Evolutionary conservation across 2,113 vertebrate genomes (phyloP).

Genomic region (Hyperopisus bebe): DNA sequence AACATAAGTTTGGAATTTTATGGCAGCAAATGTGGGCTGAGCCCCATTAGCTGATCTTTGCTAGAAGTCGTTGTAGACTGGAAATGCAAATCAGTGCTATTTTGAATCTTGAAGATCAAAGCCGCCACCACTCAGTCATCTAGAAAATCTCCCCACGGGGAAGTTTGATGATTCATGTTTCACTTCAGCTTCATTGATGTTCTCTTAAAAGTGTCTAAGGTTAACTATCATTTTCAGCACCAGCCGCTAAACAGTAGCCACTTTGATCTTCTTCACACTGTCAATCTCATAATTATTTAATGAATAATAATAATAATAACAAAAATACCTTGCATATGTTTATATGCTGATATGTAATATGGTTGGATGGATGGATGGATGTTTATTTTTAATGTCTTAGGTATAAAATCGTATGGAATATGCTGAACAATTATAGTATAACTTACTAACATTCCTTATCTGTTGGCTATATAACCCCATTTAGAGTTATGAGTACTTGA

Average conservation of each 20-base stretch:
- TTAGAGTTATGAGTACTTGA: neutral
- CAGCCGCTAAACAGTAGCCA: neutral
- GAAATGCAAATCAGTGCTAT: conserved; percentile 15
- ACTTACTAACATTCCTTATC: neutral
- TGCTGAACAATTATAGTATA: neutral
- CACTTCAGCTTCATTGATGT: neutral
- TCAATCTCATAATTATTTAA: neutral
- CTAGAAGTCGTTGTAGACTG: neutral
- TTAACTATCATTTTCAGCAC: conserved; percentile 1
- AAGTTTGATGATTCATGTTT: neutral
- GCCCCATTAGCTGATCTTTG: neutral
- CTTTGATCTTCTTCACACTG: neutral
- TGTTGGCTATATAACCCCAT: neutral
- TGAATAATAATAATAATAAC: neutral
- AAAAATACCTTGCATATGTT: neutral
- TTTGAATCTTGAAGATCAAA: neutral
- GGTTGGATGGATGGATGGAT: neutral
- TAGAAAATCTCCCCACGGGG: neutral
- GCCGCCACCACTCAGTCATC: neutral
- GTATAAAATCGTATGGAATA: neutral
- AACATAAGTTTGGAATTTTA: neutral
- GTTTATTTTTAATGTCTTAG: neutral
- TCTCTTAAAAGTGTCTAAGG: conserved; percentile 12
- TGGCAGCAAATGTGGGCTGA: neutral
- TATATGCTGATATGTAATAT: neutral